Conservation (phyloP, 1,140 invertebrate genomes). For the Bombus waltoni region DNA sequence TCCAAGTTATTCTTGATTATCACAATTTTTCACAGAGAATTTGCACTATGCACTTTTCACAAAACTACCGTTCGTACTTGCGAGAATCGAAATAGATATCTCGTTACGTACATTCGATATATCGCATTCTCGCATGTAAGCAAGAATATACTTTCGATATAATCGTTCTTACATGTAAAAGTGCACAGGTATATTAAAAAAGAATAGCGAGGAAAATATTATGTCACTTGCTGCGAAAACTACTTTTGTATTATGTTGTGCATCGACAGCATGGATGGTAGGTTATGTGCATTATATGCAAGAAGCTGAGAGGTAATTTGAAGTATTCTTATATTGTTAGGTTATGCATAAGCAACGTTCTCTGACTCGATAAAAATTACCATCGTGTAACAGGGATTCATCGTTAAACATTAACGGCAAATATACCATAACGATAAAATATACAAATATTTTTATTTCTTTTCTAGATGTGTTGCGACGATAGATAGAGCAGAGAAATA, state of each 20-base stretch:
- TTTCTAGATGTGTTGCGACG: too few species aligned
- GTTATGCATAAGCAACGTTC: neutral
- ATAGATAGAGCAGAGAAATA: neutral
- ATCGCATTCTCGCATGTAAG: neutral
- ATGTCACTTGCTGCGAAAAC: slow-evolving; percentile 85
- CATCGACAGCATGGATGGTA: slow-evolving; percentile 83
- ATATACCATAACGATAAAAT: too few species aligned
- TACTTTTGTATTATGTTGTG: slow-evolving; percentile 79
- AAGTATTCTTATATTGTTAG: neutral
- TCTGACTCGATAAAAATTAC: neutral
- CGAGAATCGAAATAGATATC: neutral
- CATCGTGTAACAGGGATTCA: neutral
- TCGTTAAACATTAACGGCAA: neutral
- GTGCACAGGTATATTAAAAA: neutral
- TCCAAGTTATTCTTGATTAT: neutral
- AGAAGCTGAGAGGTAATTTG: slow-evolving; percentile 84
- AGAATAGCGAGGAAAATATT: neutral
- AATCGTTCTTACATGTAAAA: too few species aligned
- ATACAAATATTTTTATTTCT: neutral
- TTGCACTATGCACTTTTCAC: neutral
- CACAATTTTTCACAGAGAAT: neutral
- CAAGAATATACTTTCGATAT: neutral
- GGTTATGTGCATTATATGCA: slow-evolving; percentile 88
- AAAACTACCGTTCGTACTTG: neutral
- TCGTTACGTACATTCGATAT: neutral